Evolutionary conservation across 1,140 invertebrate genomes (phyloP).

Genomic region (Popillia japonica): DNA sequence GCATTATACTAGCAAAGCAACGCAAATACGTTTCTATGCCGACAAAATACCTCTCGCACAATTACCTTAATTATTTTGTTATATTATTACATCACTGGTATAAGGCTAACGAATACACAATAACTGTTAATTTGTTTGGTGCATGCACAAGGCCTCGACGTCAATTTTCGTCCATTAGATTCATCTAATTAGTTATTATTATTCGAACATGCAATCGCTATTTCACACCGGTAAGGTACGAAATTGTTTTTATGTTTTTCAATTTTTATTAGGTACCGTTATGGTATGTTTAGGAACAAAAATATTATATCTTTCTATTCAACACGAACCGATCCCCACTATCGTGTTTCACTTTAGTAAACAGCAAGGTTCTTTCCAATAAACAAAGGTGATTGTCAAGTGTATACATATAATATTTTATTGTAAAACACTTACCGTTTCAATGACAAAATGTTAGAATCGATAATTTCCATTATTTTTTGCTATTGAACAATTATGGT

Average conservation of each 20-base stretch:
- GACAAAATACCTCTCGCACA: neutral
- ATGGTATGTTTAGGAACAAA: neutral
- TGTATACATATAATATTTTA: neutral
- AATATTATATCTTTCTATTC: neutral
- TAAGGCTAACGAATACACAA: neutral
- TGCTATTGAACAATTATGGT: neutral
- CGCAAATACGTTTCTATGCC: neutral
- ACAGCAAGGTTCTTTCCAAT: neutral
- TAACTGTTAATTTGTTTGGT: conserved; percentile 6
- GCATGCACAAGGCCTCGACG: neutral
- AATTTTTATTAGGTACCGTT: neutral
- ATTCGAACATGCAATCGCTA: neutral
- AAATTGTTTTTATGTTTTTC: neutral
- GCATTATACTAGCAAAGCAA: too few relatives aligned
- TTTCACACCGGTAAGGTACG: neutral
- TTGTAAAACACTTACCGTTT: conserved; percentile 6
- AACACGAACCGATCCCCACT: neutral
- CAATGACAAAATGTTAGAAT: conserved; percentile 11
- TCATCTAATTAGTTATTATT: conserved; percentile 12
- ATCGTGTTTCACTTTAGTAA: neutral
- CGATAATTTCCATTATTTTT: conserved; percentile 13
- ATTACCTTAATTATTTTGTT: conserved; percentile 12
- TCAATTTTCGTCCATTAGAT: conserved; percentile 1
- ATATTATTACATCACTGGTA: neutral
- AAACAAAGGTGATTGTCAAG: conserved; percentile 10